Evolutionary conservation across 2,797 vertebrate genomes (phyloP).

Genomic region (Petrocephalus schoutedeni): DNA sequence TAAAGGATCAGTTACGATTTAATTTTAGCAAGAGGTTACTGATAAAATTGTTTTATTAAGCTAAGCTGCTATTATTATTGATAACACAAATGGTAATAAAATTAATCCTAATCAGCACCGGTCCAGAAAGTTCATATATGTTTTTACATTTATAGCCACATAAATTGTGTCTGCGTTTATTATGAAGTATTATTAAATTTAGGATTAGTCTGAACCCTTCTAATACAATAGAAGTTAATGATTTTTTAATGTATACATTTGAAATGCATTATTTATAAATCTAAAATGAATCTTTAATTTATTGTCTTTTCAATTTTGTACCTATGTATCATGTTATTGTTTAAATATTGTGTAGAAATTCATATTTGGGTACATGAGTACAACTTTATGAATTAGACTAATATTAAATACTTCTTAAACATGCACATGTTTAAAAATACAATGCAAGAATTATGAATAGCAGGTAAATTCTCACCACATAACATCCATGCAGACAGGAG

Average conservation of each 20-base stretch:
- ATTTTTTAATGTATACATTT: neutral
- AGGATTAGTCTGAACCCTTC: neutral
- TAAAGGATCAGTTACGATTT: neutral
- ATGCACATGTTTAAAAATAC: neutral
- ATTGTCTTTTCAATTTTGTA: neutral
- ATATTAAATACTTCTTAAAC: neutral
- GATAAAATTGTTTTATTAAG: neutral
- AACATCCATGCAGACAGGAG: constrained; percentile 7
- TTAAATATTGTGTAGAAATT: neutral
- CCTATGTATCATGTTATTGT: neutral
- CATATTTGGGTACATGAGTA: neutral
- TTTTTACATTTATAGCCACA: neutral
- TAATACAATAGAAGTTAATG: neutral
- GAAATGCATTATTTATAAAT: neutral
- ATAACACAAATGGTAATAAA: neutral
- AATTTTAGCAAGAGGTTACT: neutral
- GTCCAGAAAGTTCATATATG: neutral
- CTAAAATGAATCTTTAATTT: neutral
- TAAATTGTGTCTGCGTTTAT: neutral
- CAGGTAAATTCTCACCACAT: neutral
- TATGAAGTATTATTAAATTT: neutral
- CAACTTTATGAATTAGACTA: neutral
- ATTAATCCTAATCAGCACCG: neutral
- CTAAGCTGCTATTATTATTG: neutral
- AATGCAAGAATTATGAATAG: neutral